These are phyloP conservation scores for Hetaerina titia DNA, from an alignment of 2,888 invertebrate genomes.

Conservation along the genomic window DNA sequence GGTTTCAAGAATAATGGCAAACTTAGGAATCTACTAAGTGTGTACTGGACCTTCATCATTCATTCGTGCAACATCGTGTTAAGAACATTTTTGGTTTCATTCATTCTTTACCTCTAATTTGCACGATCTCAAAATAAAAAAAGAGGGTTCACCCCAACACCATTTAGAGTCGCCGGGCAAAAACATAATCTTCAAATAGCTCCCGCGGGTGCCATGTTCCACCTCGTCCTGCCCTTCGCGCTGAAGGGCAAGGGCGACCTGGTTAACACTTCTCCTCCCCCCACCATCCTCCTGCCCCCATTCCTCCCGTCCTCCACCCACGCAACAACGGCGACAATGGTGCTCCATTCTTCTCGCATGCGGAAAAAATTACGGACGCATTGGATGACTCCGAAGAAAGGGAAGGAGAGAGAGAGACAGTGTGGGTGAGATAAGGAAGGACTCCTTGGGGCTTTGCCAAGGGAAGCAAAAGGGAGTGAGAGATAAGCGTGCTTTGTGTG, in stretches of 20 bases:
- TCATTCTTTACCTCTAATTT: neutral
- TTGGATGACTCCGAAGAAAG: neutral
- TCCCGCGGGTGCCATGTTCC: neutral
- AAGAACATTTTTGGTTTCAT: too few relatives aligned
- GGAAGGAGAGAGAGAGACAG: neutral
- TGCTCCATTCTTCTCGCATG: neutral
- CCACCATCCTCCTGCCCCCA: neutral
- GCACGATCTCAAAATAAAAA: neutral
- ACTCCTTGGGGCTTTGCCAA: neutral
- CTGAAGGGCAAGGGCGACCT: neutral
- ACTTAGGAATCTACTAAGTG: too few relatives aligned
- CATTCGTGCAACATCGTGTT: too few relatives aligned
- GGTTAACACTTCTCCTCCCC: neutral
- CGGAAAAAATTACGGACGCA: neutral
- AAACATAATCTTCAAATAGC: neutral
- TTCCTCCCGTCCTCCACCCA: neutral
- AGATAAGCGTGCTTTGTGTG: conserved; percentile 18
- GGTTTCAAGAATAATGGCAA: too few relatives aligned
- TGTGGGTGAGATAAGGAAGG: neutral
- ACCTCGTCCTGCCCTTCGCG: neutral
- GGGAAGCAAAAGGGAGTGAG: neutral
- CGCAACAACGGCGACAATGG: neutral
- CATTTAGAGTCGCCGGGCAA: neutral
- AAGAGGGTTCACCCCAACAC: neutral
- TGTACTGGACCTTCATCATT: too few relatives aligned